Evolutionary conservation across 2,113 vertebrate genomes (phyloP).

Genomic region (Symphodus melops): DNA sequence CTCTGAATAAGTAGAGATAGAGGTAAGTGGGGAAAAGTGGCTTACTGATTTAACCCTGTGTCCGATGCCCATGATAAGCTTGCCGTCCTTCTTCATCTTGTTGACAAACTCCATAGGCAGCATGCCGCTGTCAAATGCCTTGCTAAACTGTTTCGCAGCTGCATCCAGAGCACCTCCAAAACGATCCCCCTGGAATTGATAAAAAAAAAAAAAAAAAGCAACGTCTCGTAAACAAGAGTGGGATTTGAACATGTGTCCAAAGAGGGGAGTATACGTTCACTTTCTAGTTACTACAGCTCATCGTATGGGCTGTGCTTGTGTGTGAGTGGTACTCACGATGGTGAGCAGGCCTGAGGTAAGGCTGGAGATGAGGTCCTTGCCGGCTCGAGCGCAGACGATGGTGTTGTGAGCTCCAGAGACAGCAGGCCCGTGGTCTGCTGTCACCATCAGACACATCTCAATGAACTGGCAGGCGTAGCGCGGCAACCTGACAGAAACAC

Average conservation of each 20-base stretch:
- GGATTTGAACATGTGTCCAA: too few relatives aligned
- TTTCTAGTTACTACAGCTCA: too few relatives aligned
- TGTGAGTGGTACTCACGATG: constrained; percentile 85
- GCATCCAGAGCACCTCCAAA: constrained; percentile 97
- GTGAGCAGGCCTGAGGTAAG: constrained; percentile 98
- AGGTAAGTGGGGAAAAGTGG: background rate
- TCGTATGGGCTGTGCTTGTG: too few relatives aligned
- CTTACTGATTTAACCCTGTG: constrained; percentile 96
- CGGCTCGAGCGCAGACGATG: constrained; percentile 96
- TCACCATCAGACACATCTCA: constrained; percentile 99
- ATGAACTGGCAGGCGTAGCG: constrained; percentile 97
- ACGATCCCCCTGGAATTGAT: constrained; percentile 88
- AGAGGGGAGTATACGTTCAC: too few relatives aligned
- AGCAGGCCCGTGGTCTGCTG: constrained; percentile 94
- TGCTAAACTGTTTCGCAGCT: constrained; percentile 98
- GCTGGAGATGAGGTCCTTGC: constrained; percentile 96
- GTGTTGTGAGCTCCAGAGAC: constrained; percentile 98
- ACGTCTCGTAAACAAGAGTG: background rate
- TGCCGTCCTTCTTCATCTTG: constrained; percentile 99
- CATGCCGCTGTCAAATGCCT: constrained; percentile 96
- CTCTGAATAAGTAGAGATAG: background rate
- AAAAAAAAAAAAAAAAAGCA: constrained; percentile 15
- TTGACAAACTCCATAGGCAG: constrained; percentile 99
- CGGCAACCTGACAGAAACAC: constrained; percentile 85
- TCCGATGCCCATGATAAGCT: constrained; percentile 98